Evolutionary conservation across 2,797 vertebrate genomes (phyloP), one percentile per base, ranked within the genome.

Genomic region (Myotis findleyi): DNA sequence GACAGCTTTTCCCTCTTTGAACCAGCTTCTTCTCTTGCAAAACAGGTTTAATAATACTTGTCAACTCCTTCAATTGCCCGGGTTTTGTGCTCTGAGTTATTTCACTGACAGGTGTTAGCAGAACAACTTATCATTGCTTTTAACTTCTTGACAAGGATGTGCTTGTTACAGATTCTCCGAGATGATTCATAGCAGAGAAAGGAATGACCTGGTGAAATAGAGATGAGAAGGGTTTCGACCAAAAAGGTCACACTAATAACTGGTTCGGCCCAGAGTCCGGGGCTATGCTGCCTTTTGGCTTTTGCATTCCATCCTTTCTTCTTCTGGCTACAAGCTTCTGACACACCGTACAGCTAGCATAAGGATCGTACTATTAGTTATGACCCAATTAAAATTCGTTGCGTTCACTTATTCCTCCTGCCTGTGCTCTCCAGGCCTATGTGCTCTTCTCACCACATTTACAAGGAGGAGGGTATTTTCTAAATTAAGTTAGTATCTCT

Each of bases 21-120:
- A 97, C 87, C 64, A 88, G 92, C 91, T 89, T 76, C 84, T 96
- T 87, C 93, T 94, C 95, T 97, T 96, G 94, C 82, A 97, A 97
- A 97, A 97, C 95, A 96, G 87, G 88, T 96, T 97, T 97, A 97
- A 97, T 97, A 97, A 97, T 96, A 97, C 95, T 96, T 97, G 96
- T 97, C 96, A 97, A 95, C 95, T 91, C 71, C 92, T 97, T 96
- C 92, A 96, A 96, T 93, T 93, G 96, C 96, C 96, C 95, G 93
- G 93, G 96, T 97, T 97, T 97, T 96, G 90, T 97, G 93, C 93
- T 91, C 83, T 80, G 79, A 96, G 79, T 95, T 96, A 94, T 91
- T 96, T 97, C 94, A 95, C 94, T 97, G 97, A 97, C 96, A 97
- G 96, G 93, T 89, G 96, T 97, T 96, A 97, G 87, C 75, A 94